These are phyloP conservation scores for Campoletis raptor DNA, from an alignment of 2,888 invertebrate genomes.

Conservation along the genomic window DNA sequence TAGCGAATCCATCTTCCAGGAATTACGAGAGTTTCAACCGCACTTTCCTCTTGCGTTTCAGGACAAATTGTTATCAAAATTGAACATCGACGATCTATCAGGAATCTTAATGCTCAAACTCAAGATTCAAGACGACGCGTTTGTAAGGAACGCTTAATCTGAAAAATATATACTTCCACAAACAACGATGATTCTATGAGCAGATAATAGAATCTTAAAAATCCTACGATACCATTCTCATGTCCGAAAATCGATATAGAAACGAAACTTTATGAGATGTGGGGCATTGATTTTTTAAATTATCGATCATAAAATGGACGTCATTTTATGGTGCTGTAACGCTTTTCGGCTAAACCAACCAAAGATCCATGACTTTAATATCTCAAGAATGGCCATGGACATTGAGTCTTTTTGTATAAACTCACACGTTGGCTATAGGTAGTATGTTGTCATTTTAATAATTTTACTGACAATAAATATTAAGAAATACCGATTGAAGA, in stretches of 20 bases:
- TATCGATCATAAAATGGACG: constrained; percentile 23
- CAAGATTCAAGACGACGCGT: background rate
- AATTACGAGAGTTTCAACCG: background rate
- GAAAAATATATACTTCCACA: background rate
- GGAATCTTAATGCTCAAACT: background rate
- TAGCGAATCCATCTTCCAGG: background rate
- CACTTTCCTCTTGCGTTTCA: background rate
- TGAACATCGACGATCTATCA: background rate
- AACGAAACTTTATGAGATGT: too few species aligned
- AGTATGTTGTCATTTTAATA: constrained; percentile 7
- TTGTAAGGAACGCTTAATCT: background rate
- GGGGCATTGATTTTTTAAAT: constrained; percentile 26
- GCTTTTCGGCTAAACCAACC: background rate
- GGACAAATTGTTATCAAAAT: background rate
- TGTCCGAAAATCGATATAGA: background rate
- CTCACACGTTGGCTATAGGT: background rate
- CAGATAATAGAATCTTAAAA: background rate
- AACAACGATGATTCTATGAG: background rate
- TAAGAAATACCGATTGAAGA: background rate
- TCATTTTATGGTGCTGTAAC: background rate
- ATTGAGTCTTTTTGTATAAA: background rate
- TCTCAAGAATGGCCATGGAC: background rate
- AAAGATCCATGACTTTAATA: background rate
- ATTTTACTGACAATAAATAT: constrained; percentile 13
- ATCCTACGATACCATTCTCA: background rate